Conservation (phyloP, 2,797 vertebrate genomes). For the Ispidina lecontei region DNA sequence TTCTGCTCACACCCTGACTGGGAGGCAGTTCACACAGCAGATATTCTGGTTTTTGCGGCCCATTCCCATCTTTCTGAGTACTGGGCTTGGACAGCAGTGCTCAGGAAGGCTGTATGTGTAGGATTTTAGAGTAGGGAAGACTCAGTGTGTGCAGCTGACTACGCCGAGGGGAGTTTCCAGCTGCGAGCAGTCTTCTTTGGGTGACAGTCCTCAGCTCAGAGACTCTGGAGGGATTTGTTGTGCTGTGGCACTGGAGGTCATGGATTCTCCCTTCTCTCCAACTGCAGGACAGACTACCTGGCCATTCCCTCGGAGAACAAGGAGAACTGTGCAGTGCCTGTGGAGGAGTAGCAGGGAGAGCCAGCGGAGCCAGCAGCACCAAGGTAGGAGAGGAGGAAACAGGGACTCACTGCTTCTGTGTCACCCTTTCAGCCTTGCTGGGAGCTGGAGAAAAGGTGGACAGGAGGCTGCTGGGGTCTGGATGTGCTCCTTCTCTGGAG, state of each 20-base stretch:
- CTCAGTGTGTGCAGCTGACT: background rate
- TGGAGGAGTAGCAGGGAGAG: slow-evolving; percentile 84
- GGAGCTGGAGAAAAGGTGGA: background rate
- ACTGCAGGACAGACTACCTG: slow-evolving; percentile 92
- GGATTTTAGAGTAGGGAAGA: background rate
- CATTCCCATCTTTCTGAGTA: background rate
- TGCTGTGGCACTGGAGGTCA: background rate
- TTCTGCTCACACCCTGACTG: background rate
- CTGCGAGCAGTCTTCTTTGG: background rate
- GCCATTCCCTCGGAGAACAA: slow-evolving; percentile 95
- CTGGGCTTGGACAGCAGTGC: background rate
- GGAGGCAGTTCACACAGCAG: background rate
- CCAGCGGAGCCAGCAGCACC: background rate
- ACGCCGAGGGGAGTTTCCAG: background rate
- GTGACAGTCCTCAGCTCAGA: background rate
- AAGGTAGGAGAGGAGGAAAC: background rate
- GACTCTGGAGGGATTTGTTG: background rate
- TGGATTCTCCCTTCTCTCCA: slow-evolving; percentile 44
- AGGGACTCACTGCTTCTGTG: fast-evolving
- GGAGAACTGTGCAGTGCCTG: slow-evolving; percentile 87
- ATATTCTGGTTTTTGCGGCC: background rate
- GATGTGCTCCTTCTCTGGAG: background rate
- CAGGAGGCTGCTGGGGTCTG: background rate
- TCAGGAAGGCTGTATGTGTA: background rate
- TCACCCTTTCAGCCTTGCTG: background rate